Evolutionary conservation across 2,113 vertebrate genomes (phyloP).

Genomic region (Indri indri): DNA sequence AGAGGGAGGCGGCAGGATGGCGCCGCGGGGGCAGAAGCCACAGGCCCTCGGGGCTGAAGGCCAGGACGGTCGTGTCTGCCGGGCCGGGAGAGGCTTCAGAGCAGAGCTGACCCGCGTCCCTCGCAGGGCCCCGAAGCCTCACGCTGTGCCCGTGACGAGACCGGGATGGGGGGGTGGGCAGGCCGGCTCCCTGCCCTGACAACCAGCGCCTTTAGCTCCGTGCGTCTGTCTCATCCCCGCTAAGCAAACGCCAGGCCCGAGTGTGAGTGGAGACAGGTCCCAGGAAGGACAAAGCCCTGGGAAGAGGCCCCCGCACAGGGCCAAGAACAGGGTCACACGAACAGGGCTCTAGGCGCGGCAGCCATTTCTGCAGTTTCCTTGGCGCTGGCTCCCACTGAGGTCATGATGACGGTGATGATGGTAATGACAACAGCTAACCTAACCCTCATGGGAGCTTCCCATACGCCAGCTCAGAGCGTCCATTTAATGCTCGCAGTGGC

Average conservation of each 20-base stretch:
- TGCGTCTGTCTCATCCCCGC: not conserved
- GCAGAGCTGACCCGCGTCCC: not conserved
- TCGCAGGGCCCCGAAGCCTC: not conserved
- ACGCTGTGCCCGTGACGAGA: not conserved
- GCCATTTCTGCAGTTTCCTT: not conserved
- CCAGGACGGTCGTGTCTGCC: not conserved
- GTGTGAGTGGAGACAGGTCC: not conserved
- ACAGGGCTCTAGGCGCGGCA: too few relatives aligned
- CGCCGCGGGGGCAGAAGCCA: too few relatives aligned
- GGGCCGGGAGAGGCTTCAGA: not conserved
- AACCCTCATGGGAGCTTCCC: too few relatives aligned
- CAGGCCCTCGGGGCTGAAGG: not conserved
- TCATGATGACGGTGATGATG: accelerated
- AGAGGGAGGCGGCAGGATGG: not conserved
- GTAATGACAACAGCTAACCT: too few relatives aligned
- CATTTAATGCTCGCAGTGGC: not conserved
- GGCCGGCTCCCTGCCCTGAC: not conserved
- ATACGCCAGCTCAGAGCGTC: not conserved
- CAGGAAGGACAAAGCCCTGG: not conserved
- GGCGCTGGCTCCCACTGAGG: not conserved
- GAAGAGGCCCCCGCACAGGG: not conserved
- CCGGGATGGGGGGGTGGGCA: not conserved
- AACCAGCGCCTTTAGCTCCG: not conserved
- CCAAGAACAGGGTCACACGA: not conserved
- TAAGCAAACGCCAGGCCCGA: not conserved